phyloP scores from a whole-genome alignment of 2,113 vertebrate species.

The Ptilorrhoa leucosticta region DNA sequence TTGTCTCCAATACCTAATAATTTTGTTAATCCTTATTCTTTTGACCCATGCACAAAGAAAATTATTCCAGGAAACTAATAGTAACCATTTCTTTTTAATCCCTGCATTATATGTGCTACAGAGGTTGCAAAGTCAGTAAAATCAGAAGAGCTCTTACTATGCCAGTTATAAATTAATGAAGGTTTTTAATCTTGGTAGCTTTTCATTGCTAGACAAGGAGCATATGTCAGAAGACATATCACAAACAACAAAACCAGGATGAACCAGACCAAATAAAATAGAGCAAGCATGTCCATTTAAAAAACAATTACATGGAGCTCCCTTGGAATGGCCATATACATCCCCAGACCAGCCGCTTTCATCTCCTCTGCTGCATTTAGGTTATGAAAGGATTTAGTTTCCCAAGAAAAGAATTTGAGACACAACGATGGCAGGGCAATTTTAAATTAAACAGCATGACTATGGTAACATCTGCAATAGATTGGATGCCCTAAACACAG shows the following conservation, averaged over 20 bases:
- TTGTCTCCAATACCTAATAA: neutral
- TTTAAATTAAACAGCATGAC: constrained; percentile 50
- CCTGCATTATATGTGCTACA: neutral
- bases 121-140: neutral
- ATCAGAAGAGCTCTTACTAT: neutral
- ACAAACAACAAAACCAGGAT: constrained; percentile 11
- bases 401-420: constrained; percentile 32
- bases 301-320: constrained; percentile 48
- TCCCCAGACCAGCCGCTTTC: neutral
- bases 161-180: neutral
- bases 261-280: neutral
- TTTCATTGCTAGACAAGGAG: constrained; percentile 9
- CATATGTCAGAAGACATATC: constrained; percentile 26
- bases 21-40: constrained; percentile 12
- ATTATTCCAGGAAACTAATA: neutral
- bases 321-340: constrained; percentile 26
- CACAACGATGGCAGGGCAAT: constrained; percentile 9
- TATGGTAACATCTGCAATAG: constrained; percentile 45
- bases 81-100: constrained; percentile 1
- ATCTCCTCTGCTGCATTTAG: neutral
- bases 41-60: neutral
- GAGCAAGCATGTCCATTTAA: constrained; percentile 45
- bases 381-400: constrained; percentile 56
- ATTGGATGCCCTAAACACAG: constrained; percentile 42
- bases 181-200: neutral